Conservation (phyloP, 2,888 invertebrate species). For the Eupithecia dodoneata region DNA sequence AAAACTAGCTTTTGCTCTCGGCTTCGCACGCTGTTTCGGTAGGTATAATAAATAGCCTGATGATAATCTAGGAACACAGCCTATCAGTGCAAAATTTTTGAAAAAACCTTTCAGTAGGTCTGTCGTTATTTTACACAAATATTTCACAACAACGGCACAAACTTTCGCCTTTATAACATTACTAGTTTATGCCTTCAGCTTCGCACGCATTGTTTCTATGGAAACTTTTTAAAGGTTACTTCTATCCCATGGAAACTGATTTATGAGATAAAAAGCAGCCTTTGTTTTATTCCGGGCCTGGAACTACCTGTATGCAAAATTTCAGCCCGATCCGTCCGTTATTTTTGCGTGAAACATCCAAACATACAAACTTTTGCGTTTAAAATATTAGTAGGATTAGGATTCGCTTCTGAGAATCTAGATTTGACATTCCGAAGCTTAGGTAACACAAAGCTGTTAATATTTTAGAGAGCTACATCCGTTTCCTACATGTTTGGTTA, state of each 20-base stretch:
- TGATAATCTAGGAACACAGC: neutral
- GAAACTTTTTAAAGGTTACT: no score
- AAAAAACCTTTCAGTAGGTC: no score
- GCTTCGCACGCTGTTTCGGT: neutral
- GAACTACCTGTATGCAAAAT: neutral
- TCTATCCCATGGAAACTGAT: no score
- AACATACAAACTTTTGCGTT: neutral
- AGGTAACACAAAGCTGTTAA: neutral
- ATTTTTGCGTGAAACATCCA: neutral
- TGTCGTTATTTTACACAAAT: no score
- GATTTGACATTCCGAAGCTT: neutral
- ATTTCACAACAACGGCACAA: no score
- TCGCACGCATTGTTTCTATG: no score
- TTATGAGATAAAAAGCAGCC: no score
- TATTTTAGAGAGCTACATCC: conserved; percentile 1
- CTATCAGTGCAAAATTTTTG: neutral
- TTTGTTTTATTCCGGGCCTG: no score
- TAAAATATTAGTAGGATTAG: conserved; percentile 1
- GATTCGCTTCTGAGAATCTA: conserved; percentile 30
- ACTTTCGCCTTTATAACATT: no score
- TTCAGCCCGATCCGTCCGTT: neutral
- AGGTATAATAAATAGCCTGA: neutral
- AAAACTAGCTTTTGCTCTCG: neutral
- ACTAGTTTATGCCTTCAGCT: no score
- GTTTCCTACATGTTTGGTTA: neutral